Conservation (phyloP, 30 jellyfish, hydroid and myxozoan species). For the Chrysaora quinquecirrha region DNA sequence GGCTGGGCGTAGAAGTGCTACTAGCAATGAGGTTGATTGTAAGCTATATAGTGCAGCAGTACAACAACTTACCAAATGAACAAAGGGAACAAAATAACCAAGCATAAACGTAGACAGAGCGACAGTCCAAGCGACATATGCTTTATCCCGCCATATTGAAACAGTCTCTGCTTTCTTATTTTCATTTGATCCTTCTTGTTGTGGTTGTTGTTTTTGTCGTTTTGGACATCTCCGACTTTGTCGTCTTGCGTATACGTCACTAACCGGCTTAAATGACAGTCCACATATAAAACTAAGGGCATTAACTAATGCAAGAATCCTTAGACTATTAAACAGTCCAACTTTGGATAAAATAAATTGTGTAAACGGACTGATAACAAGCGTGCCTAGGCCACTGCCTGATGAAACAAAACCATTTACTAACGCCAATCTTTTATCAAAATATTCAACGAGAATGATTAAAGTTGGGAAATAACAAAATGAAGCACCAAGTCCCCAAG, state of each 20-base stretch:
- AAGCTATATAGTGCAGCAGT: too few species aligned
- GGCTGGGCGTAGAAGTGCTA: too few species aligned
- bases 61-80: conserved; percentile 92
- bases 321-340: conserved; percentile 69
- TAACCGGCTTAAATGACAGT: conserved; percentile 78
- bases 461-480: conserved; percentile 97
- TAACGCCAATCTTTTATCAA: conserved; percentile 91
- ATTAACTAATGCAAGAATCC: conserved; percentile 78
- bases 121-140: conserved; percentile 86
- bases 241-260: conserved; percentile 51
- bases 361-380: conserved; percentile 88
- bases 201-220: conserved; percentile 8
- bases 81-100: conserved; percentile 98
- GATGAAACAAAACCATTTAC: conserved; percentile 98
- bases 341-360: conserved; percentile 64
- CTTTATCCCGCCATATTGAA: conserved; percentile 73
- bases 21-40: too few species aligned
- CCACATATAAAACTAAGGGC: conserved; percentile 76
- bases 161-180: background rate
- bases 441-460: conserved; percentile 88
- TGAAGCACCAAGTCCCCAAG: conserved; percentile 99
- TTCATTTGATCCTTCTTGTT: background rate
- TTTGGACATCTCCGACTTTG: conserved; percentile 31
- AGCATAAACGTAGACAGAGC: conserved; percentile 90
- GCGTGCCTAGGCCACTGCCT: conserved; percentile 98